phyloP scores from a whole-genome alignment of 2,888 invertebrate species.

The Cheilosia grossa region DNA sequence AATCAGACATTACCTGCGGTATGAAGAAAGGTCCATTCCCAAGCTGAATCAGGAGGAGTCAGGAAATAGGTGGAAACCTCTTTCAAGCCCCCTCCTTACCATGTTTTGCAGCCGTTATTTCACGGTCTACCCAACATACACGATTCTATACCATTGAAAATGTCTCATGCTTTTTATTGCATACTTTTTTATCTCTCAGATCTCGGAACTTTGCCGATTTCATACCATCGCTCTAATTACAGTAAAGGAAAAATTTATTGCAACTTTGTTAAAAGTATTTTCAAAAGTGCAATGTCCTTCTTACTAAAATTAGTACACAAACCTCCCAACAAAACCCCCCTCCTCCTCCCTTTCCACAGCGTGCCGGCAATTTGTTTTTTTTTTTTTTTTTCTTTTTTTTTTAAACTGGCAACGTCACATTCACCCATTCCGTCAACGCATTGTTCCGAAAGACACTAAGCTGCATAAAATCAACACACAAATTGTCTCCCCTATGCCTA shows the following conservation, averaged over 20 bases:
- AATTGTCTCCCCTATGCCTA: conserved; percentile 14
- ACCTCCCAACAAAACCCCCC: background rate
- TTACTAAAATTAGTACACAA: background rate
- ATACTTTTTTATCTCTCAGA: no score
- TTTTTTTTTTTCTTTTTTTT: background rate
- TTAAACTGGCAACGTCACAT: conserved; percentile 51
- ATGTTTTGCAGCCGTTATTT: no score
- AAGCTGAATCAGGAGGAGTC: no score
- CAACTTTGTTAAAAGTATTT: background rate
- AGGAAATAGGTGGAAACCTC: no score
- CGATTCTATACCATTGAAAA: no score
- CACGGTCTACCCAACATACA: no score
- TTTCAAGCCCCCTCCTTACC: no score
- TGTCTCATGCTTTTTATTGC: no score
- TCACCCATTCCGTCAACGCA: conserved; percentile 21
- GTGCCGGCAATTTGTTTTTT: background rate
- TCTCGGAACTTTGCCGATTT: no score
- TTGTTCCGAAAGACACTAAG: conserved; percentile 3
- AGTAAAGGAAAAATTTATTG: background rate
- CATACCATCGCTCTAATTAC: no score
- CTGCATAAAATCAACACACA: background rate
- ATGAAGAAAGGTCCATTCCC: no score
- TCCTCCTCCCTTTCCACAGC: background rate
- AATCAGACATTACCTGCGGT: no score
- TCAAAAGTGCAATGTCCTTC: background rate